phyloP scores from a whole-genome alignment of 2,113 vertebrate species.

The Sclerurus mexicanus region DNA sequence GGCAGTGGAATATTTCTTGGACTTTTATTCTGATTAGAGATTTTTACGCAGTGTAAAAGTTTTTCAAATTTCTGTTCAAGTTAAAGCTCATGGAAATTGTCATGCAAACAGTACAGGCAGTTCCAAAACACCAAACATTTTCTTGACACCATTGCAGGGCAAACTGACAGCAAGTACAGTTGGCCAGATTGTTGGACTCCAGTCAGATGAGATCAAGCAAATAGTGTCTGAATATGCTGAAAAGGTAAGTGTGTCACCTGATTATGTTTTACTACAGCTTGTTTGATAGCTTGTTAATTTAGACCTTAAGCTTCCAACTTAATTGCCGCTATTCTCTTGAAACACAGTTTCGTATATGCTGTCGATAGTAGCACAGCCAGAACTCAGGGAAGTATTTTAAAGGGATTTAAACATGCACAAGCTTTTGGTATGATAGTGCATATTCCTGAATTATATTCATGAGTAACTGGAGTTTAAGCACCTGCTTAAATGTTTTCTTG shows the following conservation, averaged over 20 bases:
- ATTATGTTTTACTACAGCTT: background rate
- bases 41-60: background rate
- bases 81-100: background rate
- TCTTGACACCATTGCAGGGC: conserved; percentile 75
- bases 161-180: conserved; percentile 90
- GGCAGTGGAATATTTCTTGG: background rate
- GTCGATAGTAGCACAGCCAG: background rate
- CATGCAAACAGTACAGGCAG: background rate
- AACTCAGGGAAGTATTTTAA: background rate
- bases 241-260: conserved; percentile 70
- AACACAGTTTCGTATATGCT: background rate
- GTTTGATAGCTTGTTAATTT: background rate
- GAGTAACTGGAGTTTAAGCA: background rate
- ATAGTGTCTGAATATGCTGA: conserved; percentile 92
- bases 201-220: conserved; percentile 95
- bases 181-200: conserved; percentile 93
- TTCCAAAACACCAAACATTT: background rate
- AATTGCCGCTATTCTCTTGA: background rate
- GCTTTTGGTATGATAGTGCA: background rate
- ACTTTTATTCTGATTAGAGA: background rate
- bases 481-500: background rate
- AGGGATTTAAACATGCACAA: background rate
- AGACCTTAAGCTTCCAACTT: background rate
- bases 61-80: background rate
- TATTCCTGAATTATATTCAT: background rate